phyloP scores from a whole-genome alignment of 2,888 invertebrate species.

The Drosophila robusta region DNA sequence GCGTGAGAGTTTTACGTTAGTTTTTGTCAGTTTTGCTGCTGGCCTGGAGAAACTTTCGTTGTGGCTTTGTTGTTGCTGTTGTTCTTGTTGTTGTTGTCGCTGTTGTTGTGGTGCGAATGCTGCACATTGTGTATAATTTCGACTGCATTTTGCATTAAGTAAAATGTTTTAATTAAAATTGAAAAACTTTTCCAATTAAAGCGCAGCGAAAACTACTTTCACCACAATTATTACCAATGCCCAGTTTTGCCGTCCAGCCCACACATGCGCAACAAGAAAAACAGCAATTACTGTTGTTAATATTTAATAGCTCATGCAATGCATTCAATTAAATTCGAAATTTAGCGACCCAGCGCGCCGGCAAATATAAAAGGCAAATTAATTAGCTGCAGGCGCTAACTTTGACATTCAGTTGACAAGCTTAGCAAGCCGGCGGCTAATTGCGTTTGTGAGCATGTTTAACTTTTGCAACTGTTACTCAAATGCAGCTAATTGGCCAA shows the following conservation, averaged over 20 bases:
- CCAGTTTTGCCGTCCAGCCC: slow-evolving; percentile 4
- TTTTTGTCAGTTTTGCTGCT: slow-evolving; percentile 48
- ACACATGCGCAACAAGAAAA: slow-evolving; percentile 2
- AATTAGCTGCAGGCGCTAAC: slow-evolving; percentile 59
- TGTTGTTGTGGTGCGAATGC: slow-evolving; percentile 45
- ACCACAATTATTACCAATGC: slow-evolving; percentile 72
- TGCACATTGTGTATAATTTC: slow-evolving; percentile 60
- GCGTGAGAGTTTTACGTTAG: slow-evolving; percentile 38
- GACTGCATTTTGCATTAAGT: slow-evolving; percentile 76
- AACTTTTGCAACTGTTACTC: slow-evolving; percentile 54
- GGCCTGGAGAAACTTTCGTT: slow-evolving; percentile 58
- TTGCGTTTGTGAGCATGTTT: slow-evolving; percentile 58
- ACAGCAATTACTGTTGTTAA: slow-evolving; percentile 27
- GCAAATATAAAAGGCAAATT: slow-evolving; percentile 45
- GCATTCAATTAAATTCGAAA: slow-evolving; percentile 28
- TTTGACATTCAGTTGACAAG: slow-evolving; percentile 57
- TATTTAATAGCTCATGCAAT: slow-evolving; percentile 29
- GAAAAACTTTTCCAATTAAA: slow-evolving; percentile 79
- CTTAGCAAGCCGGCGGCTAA: slow-evolving; percentile 43
- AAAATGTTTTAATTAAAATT: slow-evolving; percentile 80
- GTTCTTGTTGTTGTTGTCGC: slow-evolving; percentile 40
- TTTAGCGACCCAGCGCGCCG: neutral
- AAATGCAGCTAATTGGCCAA: slow-evolving; percentile 69
- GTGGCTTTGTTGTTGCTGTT: slow-evolving; percentile 34
- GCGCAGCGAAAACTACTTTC: slow-evolving; percentile 39